Base-by-base conservation (phyloP, 2,113 vertebrate genomes). In the Tricholaema leucomelas region DNA sequence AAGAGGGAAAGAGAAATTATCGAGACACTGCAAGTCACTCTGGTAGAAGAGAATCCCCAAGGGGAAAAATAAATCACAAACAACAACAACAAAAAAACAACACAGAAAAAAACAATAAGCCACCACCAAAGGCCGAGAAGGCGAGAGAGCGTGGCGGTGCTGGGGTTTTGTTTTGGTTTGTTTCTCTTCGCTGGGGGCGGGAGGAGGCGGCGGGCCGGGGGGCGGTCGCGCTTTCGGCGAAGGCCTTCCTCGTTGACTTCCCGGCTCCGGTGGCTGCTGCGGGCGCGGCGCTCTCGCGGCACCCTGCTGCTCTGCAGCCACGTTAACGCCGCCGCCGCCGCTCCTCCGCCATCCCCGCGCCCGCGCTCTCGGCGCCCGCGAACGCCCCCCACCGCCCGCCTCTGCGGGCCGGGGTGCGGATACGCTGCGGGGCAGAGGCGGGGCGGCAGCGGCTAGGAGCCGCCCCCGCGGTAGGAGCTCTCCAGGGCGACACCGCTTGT, bases 1-100 rank as follows among this genome's bases (percentile, higher is more conserved):
- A 90, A 28, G 79, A 92, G 79, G 74, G 92, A 72, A 82, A 83
- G 64, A 80, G 73, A 86, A 90, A 91, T 94, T 91, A 90, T 92
- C 88, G 56, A 73, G 75, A 84, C 95, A 78, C 88, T 83, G 81
- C 84, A 91, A 94, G 88, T 93, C 91, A 96, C 74, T 82, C 93
- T 91, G 91, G 81, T 90, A 79, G 82, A 70, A 92, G 70, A 70
- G 91, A 93, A 87, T 88, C 85, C 94, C 94, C 92, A 81, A 48
- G 58, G 4, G 76, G 89, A 71, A 56, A 44, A 35, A 60, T 23
- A 19, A 27, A 58, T 55, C 42, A 42, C 42, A 58, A 71, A 46
- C 28, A 6, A 28, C n/a, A n/a, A n/a, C n/a, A n/a, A 7, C 16
- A 66, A 58, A 60, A 36, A 42, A 74, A 27, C 17, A 86, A 44